These are phyloP conservation scores for Agriopis marginaria DNA, from an alignment of 2,888 invertebrate genomes.

Conservation along the genomic window DNA sequence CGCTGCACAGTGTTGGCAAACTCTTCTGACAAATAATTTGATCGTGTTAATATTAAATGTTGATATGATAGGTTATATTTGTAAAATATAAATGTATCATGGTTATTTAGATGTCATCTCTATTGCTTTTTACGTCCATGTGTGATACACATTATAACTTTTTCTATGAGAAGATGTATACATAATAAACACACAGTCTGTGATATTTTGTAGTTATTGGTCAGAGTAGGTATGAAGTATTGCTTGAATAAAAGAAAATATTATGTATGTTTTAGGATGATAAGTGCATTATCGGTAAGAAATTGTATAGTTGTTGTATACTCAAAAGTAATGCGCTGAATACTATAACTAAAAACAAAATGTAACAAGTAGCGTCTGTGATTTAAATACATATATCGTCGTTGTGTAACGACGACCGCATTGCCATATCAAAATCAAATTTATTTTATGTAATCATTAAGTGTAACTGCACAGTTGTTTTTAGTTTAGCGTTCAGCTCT, in stretches of 20 bases:
- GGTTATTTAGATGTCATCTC: constrained; percentile 81
- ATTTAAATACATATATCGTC: constrained; percentile 83
- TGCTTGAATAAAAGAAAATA: constrained; percentile 80
- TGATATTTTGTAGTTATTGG: constrained; percentile 87
- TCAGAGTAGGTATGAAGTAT: constrained; percentile 83
- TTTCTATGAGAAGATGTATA: constrained; percentile 86
- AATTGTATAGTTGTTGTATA: constrained; percentile 78
- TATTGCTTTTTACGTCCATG: constrained; percentile 85
- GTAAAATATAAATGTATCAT: constrained; percentile 74
- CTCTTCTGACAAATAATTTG: constrained; percentile 79
- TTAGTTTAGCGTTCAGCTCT: constrained; percentile 59
- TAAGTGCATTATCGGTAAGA: constrained; percentile 82
- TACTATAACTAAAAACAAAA: constrained; percentile 68
- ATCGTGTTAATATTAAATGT: constrained; percentile 72
- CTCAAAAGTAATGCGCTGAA: constrained; percentile 71
- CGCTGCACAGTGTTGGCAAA: constrained; percentile 69
- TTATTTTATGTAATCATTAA: constrained; percentile 75
- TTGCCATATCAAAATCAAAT: constrained; percentile 84
- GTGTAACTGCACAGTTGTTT: constrained; percentile 58
- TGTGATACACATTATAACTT: constrained; percentile 83
- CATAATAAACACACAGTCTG: constrained; percentile 86
- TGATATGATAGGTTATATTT: constrained; percentile 65
- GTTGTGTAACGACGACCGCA: constrained; percentile 73
- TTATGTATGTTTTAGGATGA: constrained; percentile 79
- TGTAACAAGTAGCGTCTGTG: constrained; percentile 78